Base-by-base conservation (phyloP, 2,888 invertebrate genomes). In the Diarsia dahlii region DNA sequence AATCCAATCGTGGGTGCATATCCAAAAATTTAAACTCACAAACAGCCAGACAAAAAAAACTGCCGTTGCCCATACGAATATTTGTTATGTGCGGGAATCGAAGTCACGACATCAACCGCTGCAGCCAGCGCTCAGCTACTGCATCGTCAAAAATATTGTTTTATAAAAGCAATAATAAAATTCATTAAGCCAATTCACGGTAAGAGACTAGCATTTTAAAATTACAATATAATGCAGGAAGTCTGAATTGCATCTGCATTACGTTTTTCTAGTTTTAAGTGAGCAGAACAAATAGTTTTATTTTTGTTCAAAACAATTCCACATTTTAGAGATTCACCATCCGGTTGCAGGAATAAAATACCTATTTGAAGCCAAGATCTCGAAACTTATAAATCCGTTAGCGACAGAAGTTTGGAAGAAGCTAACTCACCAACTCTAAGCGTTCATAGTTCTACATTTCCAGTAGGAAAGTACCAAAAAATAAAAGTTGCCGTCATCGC, bases 401-500 rank as follows among this genome's bases (percentile, higher is more conserved):
- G 71, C 60, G 52, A 71, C 52, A 54, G 70, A 88, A 86, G 73
- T 85, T 87, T 64, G 60, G 58, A 77, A 71, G 64, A 66, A 80
- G 78, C 60, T 74, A 69, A 79, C 56, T 52, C 54, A 63, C 15
- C 84, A 70, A 73, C 68, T 87, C 89, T 88, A 82, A 75, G 62
- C 50, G 71, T 91, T 91, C 52, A 45, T 88, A 90, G 77, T 82
- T 90, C 92, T 93, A 88, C 82, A 60, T 84, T 80, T 78, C 84
- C 87, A 88, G 90, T 89, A 89, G 89, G 89, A 87, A 91, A 91
- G 90, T 89, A 93, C 91, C 92, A 90, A 93, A 93, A 93, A 94
- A 93, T 93, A 93, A 94, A 94, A 93, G 91, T 91, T 89, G 89
- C 92, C 92, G 92, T 93, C 92, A 92, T 92, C 91, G 91, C 92